Conservation (phyloP, 2,888 invertebrate genomes). For the Theretra japonica region DNA sequence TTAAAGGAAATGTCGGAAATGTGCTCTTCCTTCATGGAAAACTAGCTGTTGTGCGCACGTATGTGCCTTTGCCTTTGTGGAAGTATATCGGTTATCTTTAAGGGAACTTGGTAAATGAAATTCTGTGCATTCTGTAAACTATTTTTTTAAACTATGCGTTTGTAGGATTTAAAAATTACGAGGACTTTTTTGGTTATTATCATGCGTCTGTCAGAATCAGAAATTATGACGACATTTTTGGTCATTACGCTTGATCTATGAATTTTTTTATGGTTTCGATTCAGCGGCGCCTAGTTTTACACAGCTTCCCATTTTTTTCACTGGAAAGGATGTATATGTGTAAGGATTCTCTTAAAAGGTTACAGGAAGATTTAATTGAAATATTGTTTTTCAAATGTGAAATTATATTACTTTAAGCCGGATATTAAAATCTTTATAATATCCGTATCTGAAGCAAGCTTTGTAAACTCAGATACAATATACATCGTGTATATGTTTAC, state of each 20-base stretch:
- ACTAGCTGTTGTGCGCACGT: background rate
- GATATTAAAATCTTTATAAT: conserved; percentile 17
- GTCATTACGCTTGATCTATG: no score
- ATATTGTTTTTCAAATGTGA: background rate
- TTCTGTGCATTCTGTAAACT: background rate
- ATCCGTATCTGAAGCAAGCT: background rate
- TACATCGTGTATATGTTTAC: no score
- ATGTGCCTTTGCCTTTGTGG: background rate
- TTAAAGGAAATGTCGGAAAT: background rate
- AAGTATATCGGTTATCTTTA: background rate
- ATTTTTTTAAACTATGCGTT: no score
- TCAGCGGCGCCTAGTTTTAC: no score
- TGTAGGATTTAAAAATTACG: no score
- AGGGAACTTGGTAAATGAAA: background rate
- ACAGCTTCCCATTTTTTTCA: no score
- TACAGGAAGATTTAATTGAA: background rate
- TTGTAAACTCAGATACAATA: background rate
- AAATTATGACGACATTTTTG: no score
- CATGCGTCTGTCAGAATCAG: no score
- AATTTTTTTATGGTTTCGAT: no score
- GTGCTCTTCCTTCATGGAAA: background rate
- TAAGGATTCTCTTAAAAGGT: background rate
- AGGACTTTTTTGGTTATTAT: no score
- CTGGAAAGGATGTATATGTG: no score
- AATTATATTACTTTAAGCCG: background rate